A percentile compares a stretch with the other conserved stretches of the same genome.
phyloP scores from a whole-genome alignment of 2,113 vertebrate genomes.

The Gymnobelideus leadbeateri region DNA sequence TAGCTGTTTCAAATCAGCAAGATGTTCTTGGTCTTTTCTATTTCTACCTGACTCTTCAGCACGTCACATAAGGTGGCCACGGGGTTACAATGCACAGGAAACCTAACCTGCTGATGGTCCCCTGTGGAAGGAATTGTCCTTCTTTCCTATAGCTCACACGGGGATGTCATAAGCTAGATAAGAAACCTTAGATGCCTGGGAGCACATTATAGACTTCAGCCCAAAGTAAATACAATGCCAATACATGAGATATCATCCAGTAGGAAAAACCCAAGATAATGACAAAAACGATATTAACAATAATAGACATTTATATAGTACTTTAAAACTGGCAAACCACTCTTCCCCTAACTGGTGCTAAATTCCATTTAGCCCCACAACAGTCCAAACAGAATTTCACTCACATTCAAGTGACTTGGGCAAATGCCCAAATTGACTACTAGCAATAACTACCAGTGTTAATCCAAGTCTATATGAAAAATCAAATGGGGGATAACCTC shows the following conservation, averaged over 20 bases:
- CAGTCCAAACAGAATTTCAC: neutral
- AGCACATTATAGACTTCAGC: neutral
- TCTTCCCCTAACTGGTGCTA: neutral
- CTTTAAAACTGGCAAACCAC: neutral
- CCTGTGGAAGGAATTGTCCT: neutral
- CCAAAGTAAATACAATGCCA: neutral
- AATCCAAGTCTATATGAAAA: neutral
- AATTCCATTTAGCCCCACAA: neutral
- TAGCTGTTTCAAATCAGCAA: neutral
- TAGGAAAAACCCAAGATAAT: neutral
- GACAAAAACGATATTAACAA: too few species aligned
- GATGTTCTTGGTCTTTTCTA: conserved; percentile 3
- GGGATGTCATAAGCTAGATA: neutral
- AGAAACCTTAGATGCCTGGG: neutral
- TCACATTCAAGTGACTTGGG: neutral
- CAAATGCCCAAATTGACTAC: neutral
- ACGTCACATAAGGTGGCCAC: neutral
- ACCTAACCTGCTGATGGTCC: neutral
- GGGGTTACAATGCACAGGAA: neutral
- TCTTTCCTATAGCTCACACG: neutral
- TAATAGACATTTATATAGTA: neutral
- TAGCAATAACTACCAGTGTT: neutral
- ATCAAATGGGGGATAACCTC: neutral
- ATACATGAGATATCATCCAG: neutral
- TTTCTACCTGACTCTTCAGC: too few species aligned